Percentiles rank a stretch among this genome's conserved stretches.
Conservation (phyloP, 2,113 vertebrate species). For the Etia nguti region DNA sequence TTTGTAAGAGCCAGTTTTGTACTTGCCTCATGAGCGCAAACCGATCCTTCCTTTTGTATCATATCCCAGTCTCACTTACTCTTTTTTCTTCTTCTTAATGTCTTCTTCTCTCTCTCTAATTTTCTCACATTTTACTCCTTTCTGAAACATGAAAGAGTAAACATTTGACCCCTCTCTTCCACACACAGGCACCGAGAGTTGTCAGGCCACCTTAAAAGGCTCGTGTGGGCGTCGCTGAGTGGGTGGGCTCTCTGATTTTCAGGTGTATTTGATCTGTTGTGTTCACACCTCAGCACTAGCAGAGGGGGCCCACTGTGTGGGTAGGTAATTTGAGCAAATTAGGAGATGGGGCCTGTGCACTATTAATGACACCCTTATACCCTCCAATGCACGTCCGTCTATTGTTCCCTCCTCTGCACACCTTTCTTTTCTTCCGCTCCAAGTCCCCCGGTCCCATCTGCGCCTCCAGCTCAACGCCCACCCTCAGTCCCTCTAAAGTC, state of each 20-base stretch:
- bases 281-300: conserved; percentile 59
- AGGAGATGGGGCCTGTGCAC: conserved; percentile 66
- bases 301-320: conserved; percentile 40
- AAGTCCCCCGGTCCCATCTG: conserved; percentile 47
- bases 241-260: conserved; percentile 64
- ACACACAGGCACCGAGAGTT: neutral
- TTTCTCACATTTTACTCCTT: neutral
- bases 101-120: neutral
- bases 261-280: conserved; percentile 72
- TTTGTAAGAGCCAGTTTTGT: conserved; percentile 28
- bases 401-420: conserved; percentile 55
- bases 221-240: conserved; percentile 43
- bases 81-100: neutral
- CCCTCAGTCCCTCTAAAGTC: conserved; percentile 21
- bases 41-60: conserved; percentile 21
- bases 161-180: neutral
- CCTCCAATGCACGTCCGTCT: conserved; percentile 40
- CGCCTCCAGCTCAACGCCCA: conserved; percentile 33
- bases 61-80: neutral
- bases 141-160: neutral
- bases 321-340: conserved; percentile 74
- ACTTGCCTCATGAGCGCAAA: conserved; percentile 37
- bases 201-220: conserved; percentile 41
- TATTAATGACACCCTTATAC: conserved; percentile 60
- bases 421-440: conserved; percentile 56